Conservation (phyloP, 2,888 invertebrate genomes). For the Trypoxylon attenuatum region DNA sequence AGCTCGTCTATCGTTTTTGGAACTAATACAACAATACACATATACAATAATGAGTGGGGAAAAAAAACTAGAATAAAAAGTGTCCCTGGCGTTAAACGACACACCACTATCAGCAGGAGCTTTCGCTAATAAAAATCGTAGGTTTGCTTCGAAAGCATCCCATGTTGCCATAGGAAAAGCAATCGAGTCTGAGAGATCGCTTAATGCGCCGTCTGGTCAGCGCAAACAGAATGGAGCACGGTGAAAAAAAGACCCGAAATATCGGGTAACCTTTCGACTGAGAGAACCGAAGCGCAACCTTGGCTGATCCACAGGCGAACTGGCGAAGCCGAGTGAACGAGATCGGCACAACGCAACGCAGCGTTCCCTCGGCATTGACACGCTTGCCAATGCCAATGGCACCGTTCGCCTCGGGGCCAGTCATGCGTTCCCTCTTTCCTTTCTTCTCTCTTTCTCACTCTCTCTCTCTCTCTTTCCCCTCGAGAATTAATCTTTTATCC, state of each 20-base stretch:
- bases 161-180: background rate
- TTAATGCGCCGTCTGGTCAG: background rate
- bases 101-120: background rate
- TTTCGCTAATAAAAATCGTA: background rate
- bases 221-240: background rate
- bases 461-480: too few species aligned
- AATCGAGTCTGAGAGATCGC: background rate
- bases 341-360: conserved; percentile 8
- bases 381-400: conserved; percentile 42
- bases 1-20: too few species aligned
- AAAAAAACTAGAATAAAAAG: background rate
- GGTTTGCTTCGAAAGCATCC: background rate
- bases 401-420: background rate
- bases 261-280: background rate
- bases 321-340: conserved; percentile 2
- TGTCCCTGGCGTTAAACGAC: background rate
- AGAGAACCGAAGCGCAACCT: background rate
- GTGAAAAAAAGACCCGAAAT: background rate
- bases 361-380: conserved; percentile 47
- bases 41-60: background rate
- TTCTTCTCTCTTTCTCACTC: background rate
- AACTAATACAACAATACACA: too few species aligned
- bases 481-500: too few species aligned
- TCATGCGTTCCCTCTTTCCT: conserved; percentile 12
- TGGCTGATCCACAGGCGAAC: background rate